phyloP scores from a whole-genome alignment of 2,113 vertebrate genomes.

The Onychorhynchus coronatus region DNA sequence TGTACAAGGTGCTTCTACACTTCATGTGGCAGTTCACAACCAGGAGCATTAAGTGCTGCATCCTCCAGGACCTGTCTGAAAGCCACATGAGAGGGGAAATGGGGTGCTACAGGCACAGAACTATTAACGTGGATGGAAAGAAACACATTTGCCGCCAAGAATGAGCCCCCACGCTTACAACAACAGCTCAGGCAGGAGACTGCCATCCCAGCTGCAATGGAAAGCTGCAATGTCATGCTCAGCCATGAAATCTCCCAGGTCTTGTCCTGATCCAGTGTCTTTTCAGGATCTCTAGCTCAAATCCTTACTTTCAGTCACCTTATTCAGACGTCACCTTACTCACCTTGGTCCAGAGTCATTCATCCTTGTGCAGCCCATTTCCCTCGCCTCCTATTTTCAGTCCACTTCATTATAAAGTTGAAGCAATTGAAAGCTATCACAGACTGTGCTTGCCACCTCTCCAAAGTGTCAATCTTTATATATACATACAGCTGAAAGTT shows the following conservation, averaged over 20 bases:
- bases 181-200: background rate
- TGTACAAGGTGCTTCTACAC: background rate
- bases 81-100: background rate
- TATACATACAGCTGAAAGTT: background rate
- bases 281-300: background rate
- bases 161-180: background rate
- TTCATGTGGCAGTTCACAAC: rapidly evolving
- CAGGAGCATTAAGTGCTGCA: background rate
- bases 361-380: background rate
- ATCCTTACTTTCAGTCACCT: background rate
- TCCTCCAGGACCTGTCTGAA: background rate
- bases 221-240: background rate
- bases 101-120: background rate
- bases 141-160: background rate
- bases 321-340: background rate
- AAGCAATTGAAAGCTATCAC: background rate
- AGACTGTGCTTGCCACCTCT: background rate
- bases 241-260: background rate
- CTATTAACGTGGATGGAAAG: background rate
- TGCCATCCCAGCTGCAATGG: background rate
- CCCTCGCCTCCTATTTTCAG: background rate
- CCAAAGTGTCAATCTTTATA: background rate
- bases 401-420: background rate
- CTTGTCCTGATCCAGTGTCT: background rate
- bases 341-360: background rate